A percentile compares a stretch with the other conserved stretches of the same genome.
Evolutionary conservation across 2,888 invertebrate species (phyloP).

Genomic region (Caenorhabditis doughertyi): DNA sequence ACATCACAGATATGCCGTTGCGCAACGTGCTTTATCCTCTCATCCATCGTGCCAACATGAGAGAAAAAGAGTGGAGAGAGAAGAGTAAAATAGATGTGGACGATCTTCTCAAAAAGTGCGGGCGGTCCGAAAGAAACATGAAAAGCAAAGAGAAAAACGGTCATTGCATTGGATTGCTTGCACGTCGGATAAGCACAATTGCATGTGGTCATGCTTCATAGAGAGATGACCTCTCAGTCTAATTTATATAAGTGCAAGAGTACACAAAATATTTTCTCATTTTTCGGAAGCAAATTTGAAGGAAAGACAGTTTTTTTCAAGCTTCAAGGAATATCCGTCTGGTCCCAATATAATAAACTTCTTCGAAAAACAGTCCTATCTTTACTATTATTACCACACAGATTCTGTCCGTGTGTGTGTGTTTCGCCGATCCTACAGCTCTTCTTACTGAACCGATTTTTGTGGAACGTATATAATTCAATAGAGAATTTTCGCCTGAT

Average conservation of each 20-base stretch:
- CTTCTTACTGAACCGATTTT: no score
- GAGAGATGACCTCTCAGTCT: conserved; percentile 41
- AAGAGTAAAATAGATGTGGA: not conserved
- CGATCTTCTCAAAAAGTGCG: conserved; percentile 25
- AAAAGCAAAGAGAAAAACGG: conserved; percentile 42
- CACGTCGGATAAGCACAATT: conserved; percentile 37
- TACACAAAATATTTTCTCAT: conserved; percentile 14
- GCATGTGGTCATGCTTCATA: conserved; percentile 50
- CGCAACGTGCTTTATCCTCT: conserved; percentile 54
- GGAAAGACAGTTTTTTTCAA: not conserved
- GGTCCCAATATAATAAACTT: no score
- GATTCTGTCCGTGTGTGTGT: no score
- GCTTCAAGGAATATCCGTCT: no score
- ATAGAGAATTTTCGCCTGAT: no score
- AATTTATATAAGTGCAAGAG: conserved; percentile 47
- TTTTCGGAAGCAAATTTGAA: not conserved
- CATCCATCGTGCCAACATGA: conserved; percentile 29
- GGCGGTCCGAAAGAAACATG: conserved; percentile 39
- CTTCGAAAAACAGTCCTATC: no score
- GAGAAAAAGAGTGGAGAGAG: conserved; percentile 13
- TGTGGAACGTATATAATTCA: no score
- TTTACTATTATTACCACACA: no score
- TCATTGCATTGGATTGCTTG: conserved; percentile 27
- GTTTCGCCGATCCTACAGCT: no score
- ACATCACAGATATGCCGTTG: conserved; percentile 52